Base-by-base conservation (phyloP, 2,888 invertebrate genomes). In the Paralinhomoeus sp. region DNA sequence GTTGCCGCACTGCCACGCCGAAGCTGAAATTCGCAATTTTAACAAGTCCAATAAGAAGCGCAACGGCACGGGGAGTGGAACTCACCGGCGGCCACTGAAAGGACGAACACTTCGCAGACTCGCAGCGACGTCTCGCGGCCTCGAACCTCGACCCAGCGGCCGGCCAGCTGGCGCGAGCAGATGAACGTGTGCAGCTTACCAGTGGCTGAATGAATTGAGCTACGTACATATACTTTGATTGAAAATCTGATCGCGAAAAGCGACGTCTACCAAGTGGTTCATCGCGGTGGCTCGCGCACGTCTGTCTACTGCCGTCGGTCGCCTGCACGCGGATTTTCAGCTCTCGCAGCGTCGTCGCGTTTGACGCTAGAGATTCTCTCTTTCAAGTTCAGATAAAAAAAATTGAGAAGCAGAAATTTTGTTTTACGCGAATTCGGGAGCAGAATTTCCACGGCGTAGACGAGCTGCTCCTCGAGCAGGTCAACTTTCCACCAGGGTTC, bases 101-200 rank as follows among this genome's bases (percentile, higher is more conserved):
- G 37, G 2, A 47, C 47, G 17, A 41, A 20, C 3, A 47, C 44
- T 45, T 47, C 43, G 42, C 47, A 47, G 7, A 47, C 24, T 12
- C 33, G 23, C 21, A 44, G 7, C 17, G 33, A 21, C 7, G 9
- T 15, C 2, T 37, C 35, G n/a, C 18, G 24, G 15, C 3, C 24
- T 3, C 37, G 36, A 3, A 47, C 33, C 17, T 31, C 42, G 13
- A 47, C 44, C 20, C 18, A 41, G 3, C 47, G 40, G 20, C 41
- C 47, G 7, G 2, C 21, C 5, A 37, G 12, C 18, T 47, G 33
- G 12, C 13, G 5, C 2, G 2, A 7, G 41, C 47, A 47, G 15
- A 47, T 38, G 33, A 47, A 47, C 7, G 47, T 47, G 24, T 47
- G 47, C n/a, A 47, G 31, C 36, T 41, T 34, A 23, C 27, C 24